Percentiles rank a stretch among this genome's conserved stretches.
Evolutionary conservation across 2,113 vertebrate species (phyloP).

Genomic region (Cephalopterus ornatus): DNA sequence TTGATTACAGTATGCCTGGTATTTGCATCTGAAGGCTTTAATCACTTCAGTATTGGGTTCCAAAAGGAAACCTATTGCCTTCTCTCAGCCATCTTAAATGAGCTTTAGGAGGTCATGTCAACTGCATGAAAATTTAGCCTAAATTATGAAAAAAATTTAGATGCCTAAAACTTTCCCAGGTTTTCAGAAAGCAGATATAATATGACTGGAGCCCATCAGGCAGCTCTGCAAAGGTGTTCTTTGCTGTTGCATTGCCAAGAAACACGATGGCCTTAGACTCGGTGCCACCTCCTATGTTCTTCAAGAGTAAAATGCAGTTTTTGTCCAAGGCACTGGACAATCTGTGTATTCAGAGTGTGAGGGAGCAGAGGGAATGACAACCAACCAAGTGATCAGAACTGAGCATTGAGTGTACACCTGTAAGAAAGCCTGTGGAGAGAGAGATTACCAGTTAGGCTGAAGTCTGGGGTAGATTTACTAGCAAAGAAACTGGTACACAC

Average conservation of each 20-base stretch:
- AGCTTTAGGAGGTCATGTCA: neutral
- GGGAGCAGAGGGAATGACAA: neutral
- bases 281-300: neutral
- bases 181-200: neutral
- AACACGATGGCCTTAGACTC: neutral
- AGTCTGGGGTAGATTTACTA: neutral
- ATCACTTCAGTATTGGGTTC: neutral
- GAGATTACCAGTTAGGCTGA: neutral
- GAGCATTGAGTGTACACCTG: accelerated
- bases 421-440: neutral
- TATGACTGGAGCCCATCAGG: neutral
- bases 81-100: neutral
- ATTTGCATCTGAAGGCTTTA: neutral
- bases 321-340: neutral
- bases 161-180: neutral
- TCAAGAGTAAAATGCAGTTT: neutral
- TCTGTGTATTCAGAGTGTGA: neutral
- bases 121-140: neutral
- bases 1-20: neutral
- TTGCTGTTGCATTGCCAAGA: neutral
- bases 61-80: neutral
- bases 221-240: neutral
- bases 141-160: neutral
- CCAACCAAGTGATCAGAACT: neutral
- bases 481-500: neutral